Evolutionary conservation across 2,113 vertebrate genomes (phyloP).

Genomic region (Alethe castanea): DNA sequence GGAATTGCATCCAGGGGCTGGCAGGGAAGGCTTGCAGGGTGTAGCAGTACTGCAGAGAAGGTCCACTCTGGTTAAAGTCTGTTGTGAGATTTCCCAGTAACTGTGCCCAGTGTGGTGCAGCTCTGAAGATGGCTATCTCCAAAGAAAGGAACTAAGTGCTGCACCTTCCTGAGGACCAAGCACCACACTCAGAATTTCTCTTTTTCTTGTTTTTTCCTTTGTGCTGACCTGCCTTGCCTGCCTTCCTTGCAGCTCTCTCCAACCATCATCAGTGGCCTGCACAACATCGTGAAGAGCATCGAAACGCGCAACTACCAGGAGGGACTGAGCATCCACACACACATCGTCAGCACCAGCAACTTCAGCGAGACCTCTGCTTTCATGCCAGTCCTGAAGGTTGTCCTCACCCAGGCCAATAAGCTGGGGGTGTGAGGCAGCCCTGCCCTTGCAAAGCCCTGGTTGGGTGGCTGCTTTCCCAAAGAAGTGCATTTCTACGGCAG

Average conservation of each 20-base stretch:
- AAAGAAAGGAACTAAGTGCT: neutral
- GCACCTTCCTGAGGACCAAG: neutral
- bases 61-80: neutral
- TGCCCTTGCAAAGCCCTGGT: neutral
- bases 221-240: neutral
- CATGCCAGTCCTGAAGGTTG: conserved; percentile 97
- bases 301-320: conserved; percentile 86
- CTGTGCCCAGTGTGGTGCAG: neutral
- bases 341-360: conserved; percentile 96
- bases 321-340: conserved; percentile 91
- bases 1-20: neutral
- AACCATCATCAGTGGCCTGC: conserved; percentile 86
- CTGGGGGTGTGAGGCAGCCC: conserved; percentile 78
- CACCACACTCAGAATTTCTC: neutral
- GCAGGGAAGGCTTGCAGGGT: neutral
- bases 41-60: neutral
- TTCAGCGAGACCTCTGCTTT: conserved; percentile 98
- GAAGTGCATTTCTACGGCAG: conserved; percentile 29
- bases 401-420: conserved; percentile 95
- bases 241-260: conserved; percentile 86
- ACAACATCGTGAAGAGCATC: conserved; percentile 88
- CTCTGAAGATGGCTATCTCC: neutral
- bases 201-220: neutral
- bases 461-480: conserved; percentile 53
- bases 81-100: neutral